Base-by-base conservation (phyloP, 2,113 vertebrate genomes). In the Phodopus roborovskii region DNA sequence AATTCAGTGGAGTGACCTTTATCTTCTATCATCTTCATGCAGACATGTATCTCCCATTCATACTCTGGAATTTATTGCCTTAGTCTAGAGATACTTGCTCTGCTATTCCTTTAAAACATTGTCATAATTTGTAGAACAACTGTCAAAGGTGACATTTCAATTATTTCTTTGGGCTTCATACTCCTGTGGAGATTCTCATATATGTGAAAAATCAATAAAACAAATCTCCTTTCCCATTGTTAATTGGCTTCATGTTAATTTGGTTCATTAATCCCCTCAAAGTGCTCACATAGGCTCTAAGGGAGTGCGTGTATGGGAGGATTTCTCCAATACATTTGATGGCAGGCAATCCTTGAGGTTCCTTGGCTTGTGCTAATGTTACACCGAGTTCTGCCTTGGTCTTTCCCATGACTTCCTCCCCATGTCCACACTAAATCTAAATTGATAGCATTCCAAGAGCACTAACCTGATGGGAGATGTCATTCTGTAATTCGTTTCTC, bases 31-130 rank as follows among this genome's bases (percentile, higher is more conserved):
- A 33, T 42, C 17, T 58, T 77, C 50, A n/a, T 1, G 4, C 22
- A 36, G 1, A 0, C 33, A 3, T 26, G 0, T 36, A 24, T 26
- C 7, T n/a, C 36, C 17, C 26, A 39, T 24, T n/a, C 26, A 58
- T 28, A 42, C 19, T 3, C 30, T 68, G 17, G 22, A 77, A 58
- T 45, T 45, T 7, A 58, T 22, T 28, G 7, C 39, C 11, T 28
- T 22, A 33, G n/a, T 85, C 48, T 26, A 45, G 58, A 22, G 60
- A 60, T 85, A 2, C 30, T 68, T n/a, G 20, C 62, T n/a, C 1
- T 45, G 45, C 19, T 17, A 10, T 77, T 77, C 30, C 22, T 77
- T 56, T 17, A 74, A 79, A 75, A 42, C 28, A 42, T 10, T 45
- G n/a, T 58, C n/a, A 28, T 56, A 24, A 24, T 84, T 45, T 56